Evolutionary conservation across 92 coral and sea anemone genomes (phyloP), one percentile per base, ranked within the genome.

Genomic region (Scolanthus callimorphus): DNA sequence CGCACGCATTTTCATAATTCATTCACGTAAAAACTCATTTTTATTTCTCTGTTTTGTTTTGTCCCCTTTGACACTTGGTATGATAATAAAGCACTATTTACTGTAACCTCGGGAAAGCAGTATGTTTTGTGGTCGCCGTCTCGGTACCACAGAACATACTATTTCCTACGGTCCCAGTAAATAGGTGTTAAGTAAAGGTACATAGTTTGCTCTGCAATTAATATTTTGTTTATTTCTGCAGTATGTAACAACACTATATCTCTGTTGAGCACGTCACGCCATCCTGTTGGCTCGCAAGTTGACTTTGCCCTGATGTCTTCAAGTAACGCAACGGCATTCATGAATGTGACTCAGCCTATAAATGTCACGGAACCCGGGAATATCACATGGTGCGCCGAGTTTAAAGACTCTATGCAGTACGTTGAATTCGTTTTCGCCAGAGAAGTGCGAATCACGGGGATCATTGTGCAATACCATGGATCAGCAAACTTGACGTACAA

Each of bases 371-470:
- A 24, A n/a, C 39, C 51, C 62, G 65, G 61, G 51, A 39, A 44
- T 12, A 34, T 70, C 1, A 62, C 81, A 29, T 85, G 94, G 94
- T 85, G 94, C 34, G 62, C 88, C 1, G 81, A 67, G 54, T 74
- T 78, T 49, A 71, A 71, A 21, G 80, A 80, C 45, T 47, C 28
- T 21, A 31, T 23, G 27, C 79, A 76, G 39, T 85, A 58, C 55
- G 38, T 85, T 51, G 62, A 70, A 62, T 34, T 86, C 51, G 78
- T 63, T 27, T 47, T 86, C 20, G 53, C 46, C 4, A 50, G 17
- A 20, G 53, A 66, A 31, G 68, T 58, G 39, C 62, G 43, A 12
- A 43, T 73, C 27, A 37, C 71, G 26, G 63, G 63, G 39, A 48
- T 80, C 23, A 37, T 27, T 6, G 25, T 46, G 8, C 19, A 46